A percentile compares a stretch with the other conserved stretches of the same genome.
Conservation (phyloP, 2,113 vertebrate species). For the Spea bombifrons region DNA sequence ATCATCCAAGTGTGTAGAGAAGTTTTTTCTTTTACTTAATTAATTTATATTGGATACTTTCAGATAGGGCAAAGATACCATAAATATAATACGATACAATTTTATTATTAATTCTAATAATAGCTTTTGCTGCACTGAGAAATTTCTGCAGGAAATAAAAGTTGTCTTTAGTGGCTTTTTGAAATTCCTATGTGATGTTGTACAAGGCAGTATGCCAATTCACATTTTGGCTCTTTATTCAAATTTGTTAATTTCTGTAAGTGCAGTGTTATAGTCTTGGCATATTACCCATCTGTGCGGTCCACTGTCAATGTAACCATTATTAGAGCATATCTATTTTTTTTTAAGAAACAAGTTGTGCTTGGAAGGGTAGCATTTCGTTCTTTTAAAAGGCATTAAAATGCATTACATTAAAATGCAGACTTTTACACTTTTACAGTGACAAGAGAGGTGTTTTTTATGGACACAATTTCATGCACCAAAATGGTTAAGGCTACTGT, state of each 20-base stretch:
- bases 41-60: neutral
- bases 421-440: too few relatives aligned
- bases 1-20: neutral
- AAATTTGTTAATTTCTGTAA: slow-evolving; percentile 52
- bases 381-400: too few relatives aligned
- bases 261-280: slow-evolving; percentile 50
- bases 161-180: slow-evolving; percentile 19
- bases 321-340: slow-evolving; percentile 55
- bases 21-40: neutral
- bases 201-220: slow-evolving; percentile 23
- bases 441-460: too few relatives aligned
- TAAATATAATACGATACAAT: slow-evolving; percentile 21
- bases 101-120: slow-evolving; percentile 26
- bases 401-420: too few relatives aligned
- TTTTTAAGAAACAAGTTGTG: slow-evolving; percentile 56
- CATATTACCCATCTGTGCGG: neutral
- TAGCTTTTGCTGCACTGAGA: slow-evolving; percentile 25
- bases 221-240: slow-evolving; percentile 32
- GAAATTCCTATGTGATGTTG: slow-evolving; percentile 30
- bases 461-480: too few relatives aligned
- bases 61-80: neutral
- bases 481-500: too few relatives aligned
- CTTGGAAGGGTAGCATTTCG: slow-evolving; percentile 18
- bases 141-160: slow-evolving; percentile 23
- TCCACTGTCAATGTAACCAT: slow-evolving; percentile 52